phyloP scores from a whole-genome alignment of 2,113 vertebrate species.

The Ranitomeya variabilis region DNA sequence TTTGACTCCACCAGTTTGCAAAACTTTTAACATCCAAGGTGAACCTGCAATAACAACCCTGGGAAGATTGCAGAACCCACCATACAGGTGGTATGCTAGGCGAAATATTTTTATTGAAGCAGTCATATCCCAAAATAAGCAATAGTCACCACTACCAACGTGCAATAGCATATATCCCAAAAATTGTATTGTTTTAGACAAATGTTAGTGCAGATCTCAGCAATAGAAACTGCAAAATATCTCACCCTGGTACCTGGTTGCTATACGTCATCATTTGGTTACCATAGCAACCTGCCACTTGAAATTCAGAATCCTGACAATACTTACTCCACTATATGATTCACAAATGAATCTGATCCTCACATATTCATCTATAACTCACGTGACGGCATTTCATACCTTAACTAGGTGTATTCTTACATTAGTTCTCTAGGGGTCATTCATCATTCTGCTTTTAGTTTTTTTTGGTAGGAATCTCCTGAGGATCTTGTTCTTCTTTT shows the following conservation, averaged over 20 bases:
- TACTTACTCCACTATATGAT: neutral
- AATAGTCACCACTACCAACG: no score
- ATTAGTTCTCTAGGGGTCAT: neutral
- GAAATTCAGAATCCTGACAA: neutral
- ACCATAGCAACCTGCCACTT: neutral
- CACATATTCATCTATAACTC: neutral
- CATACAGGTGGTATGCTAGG: no score
- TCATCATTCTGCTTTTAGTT: neutral
- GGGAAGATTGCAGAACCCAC: no score
- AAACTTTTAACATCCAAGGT: no score
- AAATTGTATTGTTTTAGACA: no score
- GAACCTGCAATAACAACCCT: no score
- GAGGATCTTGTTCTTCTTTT: constrained; percentile 10
- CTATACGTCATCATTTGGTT: neutral
- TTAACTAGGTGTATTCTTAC: neutral
- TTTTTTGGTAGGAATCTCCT: neutral
- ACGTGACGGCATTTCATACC: neutral
- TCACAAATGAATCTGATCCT: neutral
- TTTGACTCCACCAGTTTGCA: no score
- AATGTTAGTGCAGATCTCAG: no score
- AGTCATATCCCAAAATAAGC: no score
- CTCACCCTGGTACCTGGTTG: neutral
- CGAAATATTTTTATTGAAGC: no score
- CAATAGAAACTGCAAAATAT: no score
- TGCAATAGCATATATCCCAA: no score